Base-by-base conservation (phyloP, 2,888 invertebrate species). In the Listrodromus nycthemerus region DNA sequence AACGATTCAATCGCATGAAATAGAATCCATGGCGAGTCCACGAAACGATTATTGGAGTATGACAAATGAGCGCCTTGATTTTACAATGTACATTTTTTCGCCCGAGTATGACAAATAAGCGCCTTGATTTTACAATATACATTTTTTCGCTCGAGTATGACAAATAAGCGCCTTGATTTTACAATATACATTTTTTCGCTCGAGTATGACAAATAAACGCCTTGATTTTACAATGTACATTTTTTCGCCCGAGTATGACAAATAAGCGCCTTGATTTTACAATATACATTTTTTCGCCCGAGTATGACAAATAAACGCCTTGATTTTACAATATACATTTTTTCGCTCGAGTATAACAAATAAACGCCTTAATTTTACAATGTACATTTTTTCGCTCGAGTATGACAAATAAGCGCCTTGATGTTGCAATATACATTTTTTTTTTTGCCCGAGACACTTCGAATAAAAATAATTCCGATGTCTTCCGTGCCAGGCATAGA, bases 401-500 rank as follows among this genome's bases (percentile, higher is more conserved):
- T 61, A 61, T 61, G 61, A 61, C 30, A 30, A 61, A 27, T 61
- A 4, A 27, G 27, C 16, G n/a, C 13, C 16, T 27, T n/a, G 58
- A 61, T 61, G 13, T 41, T 61, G 16, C 7, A 27, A 61, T 27
- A 7, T n/a, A 30, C 16, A n/a, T 30, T 58, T 61, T 16, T 58
- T 61, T 16, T 58, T 52, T 52, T 8, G n/a, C 30, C 61, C 0
- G 30, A 61, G 61, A 16, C 61, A 16, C 24, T 61, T 61, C 16
- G 30, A 61, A 30, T 24, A 55, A 55, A 3, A n/a, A 69, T 19
- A 27, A 21, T 37, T 37, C 19, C 13, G 63, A 63, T 33, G 37
- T 63, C n/a, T 13, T 19, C 21, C 21, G 65, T 65, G 50, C 41
- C 71, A 67, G 76, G 80, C 71, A 71, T 75, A 80, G 75, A 75